A percentile compares a stretch with the other conserved stretches of the same genome.
These are phyloP conservation scores for Nephrotoma guestfalica DNA, from an alignment of 2,888 invertebrate species.

Conservation along the genomic window DNA sequence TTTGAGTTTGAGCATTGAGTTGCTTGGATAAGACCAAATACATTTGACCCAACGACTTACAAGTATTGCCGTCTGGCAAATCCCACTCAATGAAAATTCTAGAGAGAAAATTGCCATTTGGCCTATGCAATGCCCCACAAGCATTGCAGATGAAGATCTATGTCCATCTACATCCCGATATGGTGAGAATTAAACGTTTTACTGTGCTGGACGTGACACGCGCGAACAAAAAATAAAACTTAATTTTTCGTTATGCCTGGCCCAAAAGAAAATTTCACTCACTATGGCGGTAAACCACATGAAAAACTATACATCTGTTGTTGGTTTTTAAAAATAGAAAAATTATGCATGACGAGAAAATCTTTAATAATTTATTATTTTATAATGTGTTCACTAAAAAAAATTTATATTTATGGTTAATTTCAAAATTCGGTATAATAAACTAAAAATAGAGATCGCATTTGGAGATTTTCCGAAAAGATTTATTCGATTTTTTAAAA, in stretches of 20 bases:
- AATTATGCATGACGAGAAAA: not conserved
- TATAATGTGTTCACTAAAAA: not conserved
- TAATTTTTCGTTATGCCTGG: not conserved
- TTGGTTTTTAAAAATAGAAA: not conserved
- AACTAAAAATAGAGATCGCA: not conserved
- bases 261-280: not conserved
- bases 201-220: no score
- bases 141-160: no score
- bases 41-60: no score
- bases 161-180: no score
- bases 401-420: not conserved
- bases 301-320: not conserved
- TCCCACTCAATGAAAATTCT: no score
- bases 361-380: not conserved
- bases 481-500: not conserved
- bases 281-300: not conserved
- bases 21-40: no score
- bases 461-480: not conserved
- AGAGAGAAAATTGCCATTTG: no score
- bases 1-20: no score
- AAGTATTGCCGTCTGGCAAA: no score
- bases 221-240: no score
- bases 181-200: no score
- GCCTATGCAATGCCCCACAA: no score
- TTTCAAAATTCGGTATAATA: not conserved